Evolutionary conservation across 2,888 invertebrate genomes (phyloP).

Genomic region (Caenorhabditis afra): DNA sequence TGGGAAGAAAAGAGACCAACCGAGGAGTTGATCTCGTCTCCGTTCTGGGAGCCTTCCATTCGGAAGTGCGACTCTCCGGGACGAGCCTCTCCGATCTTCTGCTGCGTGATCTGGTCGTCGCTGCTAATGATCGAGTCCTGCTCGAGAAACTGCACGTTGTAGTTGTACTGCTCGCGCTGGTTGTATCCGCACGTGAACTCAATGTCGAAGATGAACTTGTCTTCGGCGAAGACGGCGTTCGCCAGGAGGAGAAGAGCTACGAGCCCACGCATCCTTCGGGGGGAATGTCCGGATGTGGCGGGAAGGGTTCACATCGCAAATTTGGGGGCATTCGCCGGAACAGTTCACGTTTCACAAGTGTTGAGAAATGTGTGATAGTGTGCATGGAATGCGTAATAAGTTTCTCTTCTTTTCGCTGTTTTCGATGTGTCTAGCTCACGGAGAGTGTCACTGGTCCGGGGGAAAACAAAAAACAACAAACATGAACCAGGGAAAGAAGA

Average conservation of each 20-base stretch:
- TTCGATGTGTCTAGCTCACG: not conserved
- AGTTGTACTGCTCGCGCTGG: slow-evolving; percentile 11
- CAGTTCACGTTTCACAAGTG: too few relatives aligned
- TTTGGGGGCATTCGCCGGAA: too few relatives aligned
- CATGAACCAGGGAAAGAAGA: slow-evolving; percentile 8
- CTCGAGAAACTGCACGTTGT: slow-evolving; percentile 36
- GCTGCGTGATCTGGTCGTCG: slow-evolving; percentile 12
- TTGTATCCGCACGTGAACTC: slow-evolving; percentile 13
- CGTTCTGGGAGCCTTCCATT: slow-evolving; percentile 15
- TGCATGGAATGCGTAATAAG: slow-evolving; percentile 43
- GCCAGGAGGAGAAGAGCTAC: slow-evolving; percentile 12
- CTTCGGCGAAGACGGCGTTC: slow-evolving; percentile 6
- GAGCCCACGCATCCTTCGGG: slow-evolving; percentile 17
- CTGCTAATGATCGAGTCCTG: not conserved
- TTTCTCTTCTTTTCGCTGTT: slow-evolving; percentile 9
- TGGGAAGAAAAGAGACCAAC: too few relatives aligned
- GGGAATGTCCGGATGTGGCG: not conserved
- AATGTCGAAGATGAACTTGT: slow-evolving; percentile 33
- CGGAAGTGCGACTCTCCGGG: slow-evolving; percentile 7
- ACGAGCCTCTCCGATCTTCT: slow-evolving; percentile 13
- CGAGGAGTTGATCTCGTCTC: slow-evolving; percentile 4
- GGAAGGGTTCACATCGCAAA: too few relatives aligned
- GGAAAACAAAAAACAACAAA: slow-evolving; percentile 24
- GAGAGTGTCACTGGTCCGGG: slow-evolving; percentile 1
- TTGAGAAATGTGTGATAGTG: slow-evolving; percentile 29